Conservation (phyloP, 2,888 invertebrate genomes). For the Cephus pygmeus region DNA sequence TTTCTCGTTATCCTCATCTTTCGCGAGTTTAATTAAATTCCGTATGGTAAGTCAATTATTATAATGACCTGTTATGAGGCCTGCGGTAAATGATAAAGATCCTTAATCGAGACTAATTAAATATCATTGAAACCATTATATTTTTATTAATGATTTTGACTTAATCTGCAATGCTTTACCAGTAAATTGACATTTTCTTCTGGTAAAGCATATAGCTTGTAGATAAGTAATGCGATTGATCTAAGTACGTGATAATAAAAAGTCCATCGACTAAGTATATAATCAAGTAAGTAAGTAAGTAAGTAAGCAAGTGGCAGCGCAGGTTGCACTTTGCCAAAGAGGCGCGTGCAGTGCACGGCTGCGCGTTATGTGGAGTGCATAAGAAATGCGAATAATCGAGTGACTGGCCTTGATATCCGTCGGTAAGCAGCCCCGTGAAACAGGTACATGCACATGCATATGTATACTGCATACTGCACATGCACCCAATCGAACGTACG, state of each 20-base stretch:
- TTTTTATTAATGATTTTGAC: neutral
- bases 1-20: too few relatives aligned
- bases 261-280: neutral
- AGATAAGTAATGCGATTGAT: neutral
- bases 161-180: neutral
- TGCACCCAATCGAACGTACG: conserved; percentile 3
- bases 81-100: neutral
- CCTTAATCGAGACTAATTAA: neutral
- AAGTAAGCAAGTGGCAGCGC: neutral
- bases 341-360: conserved; percentile 15
- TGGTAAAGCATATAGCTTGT: neutral
- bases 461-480: neutral
- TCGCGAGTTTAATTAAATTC: too few relatives aligned
- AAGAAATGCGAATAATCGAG: conserved; percentile 53
- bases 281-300: neutral
- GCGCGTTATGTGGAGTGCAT: conserved; percentile 34
- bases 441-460: conserved; percentile 5
- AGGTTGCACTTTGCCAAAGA: neutral
- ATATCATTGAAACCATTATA: neutral
- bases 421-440: conserved; percentile 34
- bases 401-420: conserved; percentile 53
- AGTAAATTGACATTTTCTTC: neutral
- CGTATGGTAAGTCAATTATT: too few relatives aligned
- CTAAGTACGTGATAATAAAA: neutral
- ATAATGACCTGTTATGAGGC: too few relatives aligned